Base-by-base conservation (phyloP, 2,113 vertebrate genomes). In the Alethe castanea region DNA sequence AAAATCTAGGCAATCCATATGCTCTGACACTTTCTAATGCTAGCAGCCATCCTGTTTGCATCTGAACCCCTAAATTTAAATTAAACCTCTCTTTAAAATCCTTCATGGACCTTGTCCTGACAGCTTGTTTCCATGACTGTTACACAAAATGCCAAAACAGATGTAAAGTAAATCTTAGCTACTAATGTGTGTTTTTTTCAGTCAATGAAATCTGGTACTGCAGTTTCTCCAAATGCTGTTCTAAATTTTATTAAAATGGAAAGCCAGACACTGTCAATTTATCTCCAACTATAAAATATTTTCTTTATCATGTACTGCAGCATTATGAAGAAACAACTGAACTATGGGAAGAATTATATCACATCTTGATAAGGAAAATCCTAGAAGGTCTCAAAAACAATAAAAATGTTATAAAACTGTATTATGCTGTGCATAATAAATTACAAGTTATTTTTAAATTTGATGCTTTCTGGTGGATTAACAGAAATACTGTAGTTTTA, bases 341-440 rank as follows among this genome's bases (percentile, higher is more conserved):
- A 42, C 11, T 88, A 47, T 11, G 19, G 83, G 59, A 74, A 84
- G 59, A 48, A 28, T 93, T 84, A 80, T 84, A 38, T 64, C 44
- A 25, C 72, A 94, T 94, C 93, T 94, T 81, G 88, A 81, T 93
- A 92, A 88, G 48, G 52, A 93, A 94, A 94, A 90, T 74, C 42
- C 79, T 92, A 87, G 65, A 86, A 92, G 77, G 92, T 42, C 95
- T 96, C 59, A 40, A 93, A 92, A 93, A 85, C 29, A 87, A 96
- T 67, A 91, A 83, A 69, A 76, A 66, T 53, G n/a, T 77, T 85
- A 25, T 28, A 91, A 79, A 95, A 50, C 31, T 86, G 13, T 60
- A 53, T 72, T 86, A 88, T 31, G n/a, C 28, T 62, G 56, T 66
- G 62, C 61, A 35, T 66, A 69, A 88, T 65, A 95, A 94, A 95